A percentile compares a stretch with the other conserved stretches of the same genome.
Evolutionary conservation across 2,797 vertebrate genomes (phyloP).

Genomic region (Melanotaenia boesemani): DNA sequence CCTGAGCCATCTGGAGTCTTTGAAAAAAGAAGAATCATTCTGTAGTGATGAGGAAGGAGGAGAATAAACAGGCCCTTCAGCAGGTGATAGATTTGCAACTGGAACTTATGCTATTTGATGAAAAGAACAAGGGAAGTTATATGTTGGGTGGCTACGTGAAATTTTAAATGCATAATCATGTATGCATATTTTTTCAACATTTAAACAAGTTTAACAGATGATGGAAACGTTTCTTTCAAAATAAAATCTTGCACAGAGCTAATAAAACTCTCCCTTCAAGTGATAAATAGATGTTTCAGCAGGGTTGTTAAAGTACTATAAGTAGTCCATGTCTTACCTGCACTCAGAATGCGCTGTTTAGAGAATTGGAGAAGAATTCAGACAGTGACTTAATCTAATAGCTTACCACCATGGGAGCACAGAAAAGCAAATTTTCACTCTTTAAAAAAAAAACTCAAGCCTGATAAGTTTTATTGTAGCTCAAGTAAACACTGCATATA

Average conservation of each 20-base stretch:
- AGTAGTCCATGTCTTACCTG: background rate
- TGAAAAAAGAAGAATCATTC: conserved; percentile 50
- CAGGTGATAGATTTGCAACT: conserved; percentile 63
- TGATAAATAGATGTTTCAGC: background rate
- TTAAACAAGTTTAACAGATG: conserved; percentile 20
- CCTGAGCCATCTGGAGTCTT: conserved; percentile 76
- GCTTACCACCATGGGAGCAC: background rate
- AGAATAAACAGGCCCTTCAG: conserved; percentile 33
- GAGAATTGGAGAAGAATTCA: background rate
- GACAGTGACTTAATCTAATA: background rate
- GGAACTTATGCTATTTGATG: conserved; percentile 38
- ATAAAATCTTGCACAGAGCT: background rate
- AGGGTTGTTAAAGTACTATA: background rate
- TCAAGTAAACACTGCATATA: background rate
- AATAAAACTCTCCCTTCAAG: background rate
- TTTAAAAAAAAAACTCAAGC: background rate
- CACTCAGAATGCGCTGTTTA: background rate
- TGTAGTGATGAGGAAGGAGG: conserved; percentile 20
- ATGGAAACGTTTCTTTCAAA: conserved; percentile 10
- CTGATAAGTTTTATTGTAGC: background rate
- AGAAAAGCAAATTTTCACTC: too few relatives aligned
- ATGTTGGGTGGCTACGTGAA: conserved; percentile 5
- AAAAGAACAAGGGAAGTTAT: conserved; percentile 15
- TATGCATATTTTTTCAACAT: conserved; percentile 29
- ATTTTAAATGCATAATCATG: conserved; percentile 20